These are phyloP conservation scores for Cylindroiulus punctatus DNA, from an alignment of 2,888 invertebrate genomes.

Conservation along the genomic window DNA sequence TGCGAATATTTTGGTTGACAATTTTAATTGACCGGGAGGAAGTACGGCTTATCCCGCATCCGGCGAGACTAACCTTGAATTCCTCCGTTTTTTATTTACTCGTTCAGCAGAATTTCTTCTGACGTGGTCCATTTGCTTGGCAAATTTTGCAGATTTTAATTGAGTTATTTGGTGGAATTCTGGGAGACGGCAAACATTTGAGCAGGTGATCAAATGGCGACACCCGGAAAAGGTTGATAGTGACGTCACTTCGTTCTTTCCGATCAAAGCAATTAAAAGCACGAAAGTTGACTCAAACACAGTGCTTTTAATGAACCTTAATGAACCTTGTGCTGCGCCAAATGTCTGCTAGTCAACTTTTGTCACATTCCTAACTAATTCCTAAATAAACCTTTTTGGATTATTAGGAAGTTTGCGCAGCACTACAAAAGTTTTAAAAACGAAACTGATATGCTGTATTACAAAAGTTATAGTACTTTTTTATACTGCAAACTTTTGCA, in stretches of 20 bases:
- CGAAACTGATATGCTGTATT: too few relatives aligned
- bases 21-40: conserved; percentile 1
- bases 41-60: background rate
- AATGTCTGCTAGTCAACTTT: too few relatives aligned
- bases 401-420: too few relatives aligned
- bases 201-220: background rate
- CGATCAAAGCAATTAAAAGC: too few relatives aligned
- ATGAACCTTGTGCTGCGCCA: too few relatives aligned
- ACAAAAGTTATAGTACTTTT: too few relatives aligned
- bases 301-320: too few relatives aligned
- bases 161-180: background rate
- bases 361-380: too few relatives aligned
- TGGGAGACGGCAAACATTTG: background rate
- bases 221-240: background rate
- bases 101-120: background rate
- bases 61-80: conserved; percentile 12
- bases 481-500: too few relatives aligned
- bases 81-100: background rate
- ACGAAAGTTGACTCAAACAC: too few relatives aligned
- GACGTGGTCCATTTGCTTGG: background rate
- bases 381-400: too few relatives aligned
- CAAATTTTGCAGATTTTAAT: background rate
- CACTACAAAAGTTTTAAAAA: too few relatives aligned
- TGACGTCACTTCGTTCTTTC: background rate
- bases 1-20: background rate